Percentiles rank a stretch among this genome's conserved stretches.
These are phyloP conservation scores for Pungitius pungitius DNA, from an alignment of 2,113 vertebrate genomes.

Conservation along the genomic window DNA sequence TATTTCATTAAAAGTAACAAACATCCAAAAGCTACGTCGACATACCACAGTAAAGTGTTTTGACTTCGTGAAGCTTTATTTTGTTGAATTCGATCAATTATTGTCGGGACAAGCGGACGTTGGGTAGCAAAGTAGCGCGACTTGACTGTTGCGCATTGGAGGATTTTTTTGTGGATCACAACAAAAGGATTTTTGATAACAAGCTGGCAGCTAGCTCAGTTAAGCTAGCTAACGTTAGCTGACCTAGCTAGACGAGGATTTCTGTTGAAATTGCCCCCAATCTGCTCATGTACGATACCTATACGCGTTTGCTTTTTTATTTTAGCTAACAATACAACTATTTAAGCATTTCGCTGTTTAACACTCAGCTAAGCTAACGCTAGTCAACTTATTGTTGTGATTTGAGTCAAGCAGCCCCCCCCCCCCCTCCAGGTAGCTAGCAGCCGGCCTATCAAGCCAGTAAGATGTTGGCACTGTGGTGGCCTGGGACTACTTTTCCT, in stretches of 20 bases:
- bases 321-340: not conserved
- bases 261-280: not conserved
- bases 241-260: constrained; percentile 13
- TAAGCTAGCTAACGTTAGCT: constrained; percentile 73
- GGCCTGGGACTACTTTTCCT: constrained; percentile 29
- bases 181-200: constrained; percentile 81
- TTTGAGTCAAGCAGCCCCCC: constrained; percentile 32
- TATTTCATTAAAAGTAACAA: constrained; percentile 37
- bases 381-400: constrained; percentile 55
- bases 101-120: not conserved
- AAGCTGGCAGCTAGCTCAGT: constrained; percentile 68
- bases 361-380: constrained; percentile 11
- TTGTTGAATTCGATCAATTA: not conserved
- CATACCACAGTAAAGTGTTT: not conserved
- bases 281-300: not conserved
- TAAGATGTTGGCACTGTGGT: constrained; percentile 20
- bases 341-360: constrained; percentile 3
- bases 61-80: not conserved
- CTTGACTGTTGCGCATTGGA: constrained; percentile 63
- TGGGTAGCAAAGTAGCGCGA: constrained; percentile 39
- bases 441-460: constrained; percentile 59
- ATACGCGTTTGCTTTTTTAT: not conserved
- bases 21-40: not conserved
- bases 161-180: constrained; percentile 66
- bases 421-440: constrained; percentile 53